Evolutionary conservation across 1,140 invertebrate species (phyloP), one percentile per base, ranked within the genome.

Genomic region (Cydia amplana): DNA sequence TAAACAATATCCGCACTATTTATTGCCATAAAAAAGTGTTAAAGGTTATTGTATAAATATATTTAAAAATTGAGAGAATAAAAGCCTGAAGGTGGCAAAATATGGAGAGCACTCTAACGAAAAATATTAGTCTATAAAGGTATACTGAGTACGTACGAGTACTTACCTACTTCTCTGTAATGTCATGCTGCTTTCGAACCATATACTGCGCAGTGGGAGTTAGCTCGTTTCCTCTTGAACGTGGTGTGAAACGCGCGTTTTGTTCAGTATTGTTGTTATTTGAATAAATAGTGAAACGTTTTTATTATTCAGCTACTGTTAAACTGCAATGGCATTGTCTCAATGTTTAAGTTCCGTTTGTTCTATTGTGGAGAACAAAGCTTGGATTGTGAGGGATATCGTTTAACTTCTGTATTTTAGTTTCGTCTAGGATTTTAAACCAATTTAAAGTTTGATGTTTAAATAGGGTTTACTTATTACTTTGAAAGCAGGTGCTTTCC

Each of bases 191-290:
- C 7, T 10, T 0, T 36, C 3, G 2, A 36, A 9, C 36, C 0
- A 70, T n/a, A 4, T 18, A 36, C 65, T 36, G 32, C 32, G 36
- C 32, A 4, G 28, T 70, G 65, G 65, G 75, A 75, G 67, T 70
- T 70, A 49, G 20, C 36, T 32, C 55, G 46, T 75, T 79, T 75
- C 75, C 40, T 74, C 32, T 28, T 46, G 36, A 77, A 63, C 60
- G 64, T 51, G 14, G 67, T 49, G 74, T 77, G 74, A 79, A 75
- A 79, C 25, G 60, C 74, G 78, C 46, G 51, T 81, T 75, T 77
- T 77, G 75, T 80, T 72, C 46, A 77, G 65, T 83, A 18, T 72
- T 76, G 73, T 79, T 78, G 76, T 76, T 77, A 70, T 79, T 73
- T 76, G 76, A 81, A 79, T 78, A 75, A 70, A 40, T 70, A 70